Base-by-base conservation (phyloP, 1,140 invertebrate genomes). In the Bombus superbus region DNA sequence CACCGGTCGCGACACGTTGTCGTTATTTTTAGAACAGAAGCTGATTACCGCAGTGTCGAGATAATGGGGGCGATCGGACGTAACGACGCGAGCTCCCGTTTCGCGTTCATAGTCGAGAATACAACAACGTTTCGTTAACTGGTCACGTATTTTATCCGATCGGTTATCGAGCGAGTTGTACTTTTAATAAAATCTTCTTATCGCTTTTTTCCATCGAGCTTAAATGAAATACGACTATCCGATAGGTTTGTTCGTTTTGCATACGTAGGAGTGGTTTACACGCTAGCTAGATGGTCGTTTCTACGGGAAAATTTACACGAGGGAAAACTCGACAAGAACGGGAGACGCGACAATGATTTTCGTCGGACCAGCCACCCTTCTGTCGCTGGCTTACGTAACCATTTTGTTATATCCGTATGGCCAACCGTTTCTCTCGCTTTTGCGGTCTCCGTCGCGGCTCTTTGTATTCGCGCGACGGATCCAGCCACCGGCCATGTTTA, bases 11-110 rank as follows among this genome's bases (percentile, higher is more conserved):
- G 9, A 68, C 76, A 44, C 57, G 28, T 25, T 18, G 40, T 47
- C 44, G 77, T 47, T 81, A 81, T 81, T 72, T 72, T 81, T 81
- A 81, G 38, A 72, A 47, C 44, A 40, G 4, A 40, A 11, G 18
- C 28, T 53, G 79, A 81, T 81, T 62, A 40, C 40, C 28, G 32
- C 11, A 10, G 38, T n/a, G 40, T 1, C 69, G 11, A 59, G 80
- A 81, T 62, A 72, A 73, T 35, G 66, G n/a, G 28, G 79, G 0
- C 64, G 42, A 79, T 79, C n/a, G 77, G 8, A 35, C 28, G 64
- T n/a, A 35, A 68, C n/a, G 11, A 15, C 1, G 6, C 57, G 3
- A 40, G 25, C 22, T 13, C 10, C 32, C 13, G 13, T 81, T 81
- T 53, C 32, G 13, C 40, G 8, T 80, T 71, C 53, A 53, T 25